Conservation (phyloP, 2,797 vertebrate genomes). For the Brotula barbata region DNA sequence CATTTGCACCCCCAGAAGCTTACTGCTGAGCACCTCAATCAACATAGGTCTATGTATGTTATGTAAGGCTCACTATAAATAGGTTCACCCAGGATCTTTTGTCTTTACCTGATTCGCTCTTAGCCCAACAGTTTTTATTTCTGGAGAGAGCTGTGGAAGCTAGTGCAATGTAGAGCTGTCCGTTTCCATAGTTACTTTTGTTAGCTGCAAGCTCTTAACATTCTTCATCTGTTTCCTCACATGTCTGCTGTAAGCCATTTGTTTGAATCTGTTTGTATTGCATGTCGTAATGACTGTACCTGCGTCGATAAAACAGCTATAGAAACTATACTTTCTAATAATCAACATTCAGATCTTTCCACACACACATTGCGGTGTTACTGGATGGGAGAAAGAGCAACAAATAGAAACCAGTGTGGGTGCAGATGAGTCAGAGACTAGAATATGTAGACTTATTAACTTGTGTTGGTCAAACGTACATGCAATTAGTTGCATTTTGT, state of each 20-base stretch:
- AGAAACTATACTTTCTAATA: conserved; percentile 60
- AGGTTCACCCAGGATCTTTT: conserved; percentile 86
- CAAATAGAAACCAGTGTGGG: conserved; percentile 72
- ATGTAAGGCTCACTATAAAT: conserved; percentile 87
- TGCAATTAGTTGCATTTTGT: conserved; percentile 66
- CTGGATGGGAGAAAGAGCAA: conserved; percentile 58
- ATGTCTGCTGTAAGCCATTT: conserved; percentile 76
- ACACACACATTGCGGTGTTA: conserved; percentile 47
- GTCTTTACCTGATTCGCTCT: conserved; percentile 88
- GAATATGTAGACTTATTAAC: conserved; percentile 68
- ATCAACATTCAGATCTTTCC: conserved; percentile 53
- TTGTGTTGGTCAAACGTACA: conserved; percentile 69
- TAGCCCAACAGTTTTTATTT: conserved; percentile 87
- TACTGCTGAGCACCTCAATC: conserved; percentile 68
- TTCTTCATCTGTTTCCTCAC: conserved; percentile 83
- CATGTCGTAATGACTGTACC: conserved; percentile 57
- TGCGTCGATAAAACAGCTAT: conserved; percentile 49
- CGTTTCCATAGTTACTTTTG: conserved; percentile 90
- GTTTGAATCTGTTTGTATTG: conserved; percentile 72
- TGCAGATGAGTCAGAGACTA: conserved; percentile 72
- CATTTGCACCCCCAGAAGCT: conserved; percentile 58
- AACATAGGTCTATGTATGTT: conserved; percentile 81
- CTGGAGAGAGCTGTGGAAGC: conserved; percentile 84
- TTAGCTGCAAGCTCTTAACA: conserved; percentile 82
- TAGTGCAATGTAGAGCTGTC: conserved; percentile 81